phyloP scores from a whole-genome alignment of 2,797 vertebrate species.

The Brachyalestes nurse region DNA sequence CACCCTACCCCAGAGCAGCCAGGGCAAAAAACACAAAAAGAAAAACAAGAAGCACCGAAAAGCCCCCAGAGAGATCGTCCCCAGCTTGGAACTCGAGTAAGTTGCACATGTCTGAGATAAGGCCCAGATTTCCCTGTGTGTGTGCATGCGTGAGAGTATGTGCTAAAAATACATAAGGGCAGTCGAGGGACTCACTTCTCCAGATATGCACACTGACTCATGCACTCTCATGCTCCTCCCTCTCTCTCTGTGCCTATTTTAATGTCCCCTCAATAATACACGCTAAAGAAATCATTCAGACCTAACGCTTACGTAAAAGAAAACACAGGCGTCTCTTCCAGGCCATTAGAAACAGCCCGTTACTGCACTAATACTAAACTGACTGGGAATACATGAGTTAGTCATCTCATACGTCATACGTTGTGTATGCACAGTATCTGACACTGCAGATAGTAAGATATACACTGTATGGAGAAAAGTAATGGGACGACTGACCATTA shows the following conservation, averaged over 20 bases:
- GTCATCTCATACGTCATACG: too few species aligned
- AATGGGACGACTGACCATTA: too few species aligned
- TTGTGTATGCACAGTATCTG: too few species aligned
- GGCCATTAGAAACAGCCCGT: too few species aligned
- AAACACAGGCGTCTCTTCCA: too few species aligned
- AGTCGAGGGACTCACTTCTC: conserved; percentile 58
- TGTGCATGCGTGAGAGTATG: conserved; percentile 27
- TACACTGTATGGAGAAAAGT: too few species aligned
- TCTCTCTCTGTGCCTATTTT: conserved; percentile 47
- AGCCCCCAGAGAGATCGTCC: conserved; percentile 61
- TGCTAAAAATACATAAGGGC: conserved; percentile 66
- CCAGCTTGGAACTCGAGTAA: conserved; percentile 66
- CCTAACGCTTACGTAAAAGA: not conserved
- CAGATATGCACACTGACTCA: conserved; percentile 66
- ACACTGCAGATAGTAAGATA: too few species aligned
- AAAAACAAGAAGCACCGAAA: conserved; percentile 75
- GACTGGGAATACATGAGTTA: too few species aligned
- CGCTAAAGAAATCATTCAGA: not conserved
- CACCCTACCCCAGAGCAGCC: conserved; percentile 59
- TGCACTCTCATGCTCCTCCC: conserved; percentile 26
- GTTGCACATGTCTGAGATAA: conserved; percentile 16
- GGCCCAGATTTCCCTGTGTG: conserved; percentile 19
- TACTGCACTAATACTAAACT: too few species aligned
- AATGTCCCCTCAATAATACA: conserved; percentile 52
- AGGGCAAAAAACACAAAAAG: conserved; percentile 72